Evolutionary conservation across 2,797 vertebrate species (phyloP).

Genomic region (Danio tinwini): DNA sequence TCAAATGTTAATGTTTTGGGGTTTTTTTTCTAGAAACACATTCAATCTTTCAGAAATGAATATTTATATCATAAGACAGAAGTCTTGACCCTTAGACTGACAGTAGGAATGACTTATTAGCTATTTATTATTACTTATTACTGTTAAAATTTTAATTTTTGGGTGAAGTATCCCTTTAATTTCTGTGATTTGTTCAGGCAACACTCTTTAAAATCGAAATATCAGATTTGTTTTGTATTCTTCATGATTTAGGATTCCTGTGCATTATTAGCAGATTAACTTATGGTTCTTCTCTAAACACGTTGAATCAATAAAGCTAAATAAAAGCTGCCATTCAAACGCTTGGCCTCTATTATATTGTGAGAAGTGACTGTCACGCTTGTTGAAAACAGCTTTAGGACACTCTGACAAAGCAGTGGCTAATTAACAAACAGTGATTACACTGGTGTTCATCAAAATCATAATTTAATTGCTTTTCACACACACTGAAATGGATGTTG

Average conservation of each 20-base stretch:
- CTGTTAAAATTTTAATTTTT: too few species aligned
- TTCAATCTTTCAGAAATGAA: not conserved
- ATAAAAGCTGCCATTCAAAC: not conserved
- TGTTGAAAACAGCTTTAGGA: conserved; percentile 20
- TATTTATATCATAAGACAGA: not conserved
- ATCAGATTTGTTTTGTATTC: not conserved
- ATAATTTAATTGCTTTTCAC: conserved; percentile 21
- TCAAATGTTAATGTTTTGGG: too few species aligned
- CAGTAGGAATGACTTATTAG: too few species aligned
- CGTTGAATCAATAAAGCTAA: not conserved
- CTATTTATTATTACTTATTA: not conserved
- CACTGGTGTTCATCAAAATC: not conserved
- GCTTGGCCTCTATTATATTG: not conserved
- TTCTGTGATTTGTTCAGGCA: not conserved
- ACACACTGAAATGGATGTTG: conserved; percentile 33
- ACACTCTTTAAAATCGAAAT: not conserved
- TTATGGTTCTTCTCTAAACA: not conserved
- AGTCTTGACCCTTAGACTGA: too few species aligned
- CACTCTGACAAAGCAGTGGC: conserved; percentile 29
- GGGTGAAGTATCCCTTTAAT: too few species aligned
- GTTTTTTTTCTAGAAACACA: not conserved
- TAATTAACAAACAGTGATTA: conserved; percentile 43
- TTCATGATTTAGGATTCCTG: not conserved
- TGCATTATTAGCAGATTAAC: not conserved
- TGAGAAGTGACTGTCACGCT: conserved; percentile 1